Percentiles rank a stretch among this genome's conserved stretches.
phyloP scores from a whole-genome alignment of 2,888 invertebrate species.

The Platycnemis pennipes region DNA sequence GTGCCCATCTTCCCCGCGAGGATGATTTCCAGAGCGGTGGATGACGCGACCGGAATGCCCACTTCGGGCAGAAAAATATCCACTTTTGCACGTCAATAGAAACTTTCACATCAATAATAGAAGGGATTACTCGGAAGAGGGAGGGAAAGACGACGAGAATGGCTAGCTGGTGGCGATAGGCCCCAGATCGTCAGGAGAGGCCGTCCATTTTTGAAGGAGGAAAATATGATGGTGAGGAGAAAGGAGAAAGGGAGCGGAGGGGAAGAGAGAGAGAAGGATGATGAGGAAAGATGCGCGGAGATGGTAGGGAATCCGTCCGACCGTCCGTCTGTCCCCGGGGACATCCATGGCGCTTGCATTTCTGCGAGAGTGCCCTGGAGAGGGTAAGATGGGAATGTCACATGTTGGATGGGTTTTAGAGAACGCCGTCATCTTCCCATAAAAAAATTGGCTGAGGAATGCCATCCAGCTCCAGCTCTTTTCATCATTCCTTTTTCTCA shows the following conservation, averaged over 20 bases:
- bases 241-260: not conserved
- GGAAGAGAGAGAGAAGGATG: not conserved
- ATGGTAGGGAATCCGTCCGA: not conserved
- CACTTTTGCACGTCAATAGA: not conserved
- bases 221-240: not conserved
- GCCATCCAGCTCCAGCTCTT: slow-evolving; percentile 24
- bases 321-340: slow-evolving; percentile 22
- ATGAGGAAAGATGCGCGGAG: not conserved
- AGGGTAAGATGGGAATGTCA: slow-evolving; percentile 66
- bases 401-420: slow-evolving; percentile 66
- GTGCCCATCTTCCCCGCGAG: not conserved
- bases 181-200: not conserved
- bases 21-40: not conserved
- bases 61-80: not conserved
- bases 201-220: slow-evolving; percentile 26
- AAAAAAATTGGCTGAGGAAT: slow-evolving; percentile 60
- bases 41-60: not conserved
- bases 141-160: not conserved
- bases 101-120: not conserved
- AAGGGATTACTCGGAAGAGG: not conserved
- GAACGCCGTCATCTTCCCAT: slow-evolving; percentile 68
- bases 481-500: not conserved
- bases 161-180: not conserved
- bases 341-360: slow-evolving; percentile 27
- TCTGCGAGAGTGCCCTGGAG: slow-evolving; percentile 38